A percentile compares a stretch with the other conserved stretches of the same genome.
These are phyloP conservation scores for Augochlorella aurata DNA, from an alignment of 2,888 invertebrate genomes.

Conservation along the genomic window DNA sequence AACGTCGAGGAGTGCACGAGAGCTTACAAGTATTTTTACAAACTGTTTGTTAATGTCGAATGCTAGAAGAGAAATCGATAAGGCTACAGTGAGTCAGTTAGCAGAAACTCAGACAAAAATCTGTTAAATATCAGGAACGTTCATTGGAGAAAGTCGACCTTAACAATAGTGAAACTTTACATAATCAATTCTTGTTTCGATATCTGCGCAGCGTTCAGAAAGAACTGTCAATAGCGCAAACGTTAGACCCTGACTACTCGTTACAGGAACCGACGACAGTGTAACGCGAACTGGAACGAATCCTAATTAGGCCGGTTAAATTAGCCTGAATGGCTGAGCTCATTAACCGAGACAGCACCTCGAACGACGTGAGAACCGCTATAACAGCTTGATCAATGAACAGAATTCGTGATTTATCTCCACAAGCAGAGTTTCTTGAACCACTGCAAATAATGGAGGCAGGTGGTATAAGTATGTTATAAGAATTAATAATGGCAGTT, in stretches of 20 bases:
- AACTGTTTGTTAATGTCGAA: neutral
- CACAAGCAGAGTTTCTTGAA: neutral
- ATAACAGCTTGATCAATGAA: slow-evolving; percentile 24
- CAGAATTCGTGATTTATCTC: slow-evolving; percentile 18
- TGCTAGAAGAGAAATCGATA: neutral
- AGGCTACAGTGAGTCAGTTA: neutral
- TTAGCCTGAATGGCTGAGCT: slow-evolving; percentile 25
- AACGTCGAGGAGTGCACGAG: no score
- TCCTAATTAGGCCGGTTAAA: slow-evolving; percentile 34
- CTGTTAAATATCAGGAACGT: neutral
- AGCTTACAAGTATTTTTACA: no score
- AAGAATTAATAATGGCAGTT: neutral
- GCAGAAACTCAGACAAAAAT: neutral
- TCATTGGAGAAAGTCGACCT: neutral
- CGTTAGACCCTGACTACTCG: neutral
- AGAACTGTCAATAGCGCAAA: neutral
- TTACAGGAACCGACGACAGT: neutral
- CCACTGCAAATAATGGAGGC: neutral
- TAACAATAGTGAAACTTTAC: slow-evolving; percentile 1
- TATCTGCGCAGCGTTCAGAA: neutral
- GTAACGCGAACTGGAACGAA: slow-evolving; percentile 50
- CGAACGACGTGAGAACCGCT: slow-evolving; percentile 27
- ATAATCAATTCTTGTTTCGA: neutral
- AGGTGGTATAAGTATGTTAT: slow-evolving; percentile 4
- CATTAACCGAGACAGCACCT: slow-evolving; percentile 14